Evolutionary conservation across 2,113 vertebrate genomes (phyloP).

Genomic region (Lycocorax pyrrhopterus): DNA sequence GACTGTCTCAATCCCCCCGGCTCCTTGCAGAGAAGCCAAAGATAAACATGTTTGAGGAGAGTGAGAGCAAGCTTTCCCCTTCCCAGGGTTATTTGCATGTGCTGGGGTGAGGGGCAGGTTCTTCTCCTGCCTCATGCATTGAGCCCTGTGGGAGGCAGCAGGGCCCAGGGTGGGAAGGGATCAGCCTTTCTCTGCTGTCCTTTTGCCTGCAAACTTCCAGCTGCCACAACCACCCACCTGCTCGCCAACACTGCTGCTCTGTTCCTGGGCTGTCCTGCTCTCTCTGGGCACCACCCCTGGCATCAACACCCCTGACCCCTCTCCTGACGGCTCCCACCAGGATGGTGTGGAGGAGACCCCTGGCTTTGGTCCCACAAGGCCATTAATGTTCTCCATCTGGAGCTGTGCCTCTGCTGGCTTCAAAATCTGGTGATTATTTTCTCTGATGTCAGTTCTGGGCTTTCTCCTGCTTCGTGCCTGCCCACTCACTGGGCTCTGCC

Average conservation of each 20-base stretch:
- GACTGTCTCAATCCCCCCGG: not conserved
- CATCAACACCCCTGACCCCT: not conserved
- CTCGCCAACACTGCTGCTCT: not conserved
- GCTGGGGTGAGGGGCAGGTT: fast-evolving
- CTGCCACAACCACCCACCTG: not conserved
- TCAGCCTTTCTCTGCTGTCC: not conserved
- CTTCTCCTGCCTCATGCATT: not conserved
- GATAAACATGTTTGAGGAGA: not conserved
- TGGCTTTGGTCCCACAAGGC: not conserved
- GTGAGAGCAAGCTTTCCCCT: not conserved
- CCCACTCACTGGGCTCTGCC: not conserved
- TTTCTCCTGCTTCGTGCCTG: not conserved
- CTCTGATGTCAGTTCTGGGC: not conserved
- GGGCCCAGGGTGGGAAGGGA: not conserved
- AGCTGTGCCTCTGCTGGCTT: not conserved
- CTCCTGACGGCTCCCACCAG: not conserved
- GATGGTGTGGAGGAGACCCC: not conserved
- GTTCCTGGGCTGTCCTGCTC: not conserved
- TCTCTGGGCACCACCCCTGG: fast-evolving
- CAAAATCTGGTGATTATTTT: not conserved
- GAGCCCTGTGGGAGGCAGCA: fast-evolving
- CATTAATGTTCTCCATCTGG: not conserved
- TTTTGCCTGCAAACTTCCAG: not conserved
- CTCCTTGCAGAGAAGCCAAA: not conserved
- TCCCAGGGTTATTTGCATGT: not conserved